phyloP scores from a whole-genome alignment of 1,140 invertebrate genomes.

The Brachystomella parvula region DNA sequence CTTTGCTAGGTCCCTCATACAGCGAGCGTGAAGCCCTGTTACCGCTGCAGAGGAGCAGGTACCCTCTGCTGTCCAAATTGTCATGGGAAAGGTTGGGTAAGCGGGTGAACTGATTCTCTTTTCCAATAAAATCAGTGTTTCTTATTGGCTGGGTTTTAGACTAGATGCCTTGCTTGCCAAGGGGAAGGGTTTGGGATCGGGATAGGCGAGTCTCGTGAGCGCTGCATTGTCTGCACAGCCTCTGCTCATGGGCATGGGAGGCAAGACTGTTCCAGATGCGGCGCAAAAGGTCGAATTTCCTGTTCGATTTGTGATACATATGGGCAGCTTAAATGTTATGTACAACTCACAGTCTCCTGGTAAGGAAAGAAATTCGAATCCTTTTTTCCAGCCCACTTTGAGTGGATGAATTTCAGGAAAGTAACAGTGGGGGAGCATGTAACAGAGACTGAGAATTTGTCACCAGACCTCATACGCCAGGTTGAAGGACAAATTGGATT shows the following conservation, averaged over 20 bases:
- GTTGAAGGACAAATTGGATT: conserved; percentile 50
- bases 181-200: conserved; percentile 44
- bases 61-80: conserved; percentile 49
- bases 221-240: conserved; percentile 46
- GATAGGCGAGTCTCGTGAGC: conserved; percentile 44
- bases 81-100: conserved; percentile 49
- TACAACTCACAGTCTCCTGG: conserved; percentile 49
- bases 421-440: conserved; percentile 46
- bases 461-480: conserved; percentile 47
- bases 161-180: conserved; percentile 45
- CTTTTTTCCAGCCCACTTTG: neutral
- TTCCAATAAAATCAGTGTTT: conserved; percentile 5
- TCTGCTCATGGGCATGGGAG: conserved; percentile 44
- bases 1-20: conserved; percentile 51
- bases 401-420: conserved; percentile 40
- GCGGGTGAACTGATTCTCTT: conserved; percentile 21
- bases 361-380: conserved; percentile 38
- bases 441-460: conserved; percentile 46
- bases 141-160: conserved; percentile 35
- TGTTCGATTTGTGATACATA: conserved; percentile 47
- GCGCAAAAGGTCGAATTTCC: conserved; percentile 46
- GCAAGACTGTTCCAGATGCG: conserved; percentile 46
- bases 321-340: conserved; percentile 49
- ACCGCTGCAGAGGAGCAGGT: conserved; percentile 48
- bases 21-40: conserved; percentile 51